Evolutionary conservation across 2,113 vertebrate genomes (phyloP), one percentile per base, ranked within the genome.

Genomic region (Aphyosemion australe): DNA sequence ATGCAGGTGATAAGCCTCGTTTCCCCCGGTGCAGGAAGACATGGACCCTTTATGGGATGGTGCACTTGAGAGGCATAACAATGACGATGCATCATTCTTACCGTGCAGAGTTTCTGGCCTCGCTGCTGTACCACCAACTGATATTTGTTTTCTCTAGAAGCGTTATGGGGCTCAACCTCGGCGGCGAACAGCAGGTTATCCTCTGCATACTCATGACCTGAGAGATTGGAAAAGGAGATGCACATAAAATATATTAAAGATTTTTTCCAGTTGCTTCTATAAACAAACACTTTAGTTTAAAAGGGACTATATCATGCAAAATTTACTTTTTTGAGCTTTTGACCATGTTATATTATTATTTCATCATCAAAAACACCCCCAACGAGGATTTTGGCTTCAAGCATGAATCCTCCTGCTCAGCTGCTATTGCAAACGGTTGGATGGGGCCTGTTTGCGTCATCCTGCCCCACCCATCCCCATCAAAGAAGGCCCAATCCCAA

Each of bases 141-240:
- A 80, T 94, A 92, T 81, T 97, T 97, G 89, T 87, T 92, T 83
- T 96, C 94, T 50, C 95, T 84, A 69, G 82, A 78, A 57, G 77
- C 42, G 69, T 97, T 99, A 72, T 89, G 91, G 0, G 93, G 93
- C 80, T 99, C 97, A 67, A 97, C 92, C 67, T 95, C 93, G 8
- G 92, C 93, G 42, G 96, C 96, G 19, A 99, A 99, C 80, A 92
- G 92, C 78, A 99, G 91, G 78, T 98, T 99, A 80, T 98, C 96
- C 71, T 95, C 94, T 0, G 97, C 95, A 0, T 99, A 99, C 67
- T 99, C 97, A 0, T 99, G 97, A 60, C 97, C 97, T 98, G 78
- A 9, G 3, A 65, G 55, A 72, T 0, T 60, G 46, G 18, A 64
- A 58, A 42, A 5, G 13, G 54, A 77, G 53, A 46, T 31, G 65